These are phyloP conservation scores for Montipora foliosa DNA, from an alignment of 64 coral and sea anemone species.

Conservation along the genomic window DNA sequence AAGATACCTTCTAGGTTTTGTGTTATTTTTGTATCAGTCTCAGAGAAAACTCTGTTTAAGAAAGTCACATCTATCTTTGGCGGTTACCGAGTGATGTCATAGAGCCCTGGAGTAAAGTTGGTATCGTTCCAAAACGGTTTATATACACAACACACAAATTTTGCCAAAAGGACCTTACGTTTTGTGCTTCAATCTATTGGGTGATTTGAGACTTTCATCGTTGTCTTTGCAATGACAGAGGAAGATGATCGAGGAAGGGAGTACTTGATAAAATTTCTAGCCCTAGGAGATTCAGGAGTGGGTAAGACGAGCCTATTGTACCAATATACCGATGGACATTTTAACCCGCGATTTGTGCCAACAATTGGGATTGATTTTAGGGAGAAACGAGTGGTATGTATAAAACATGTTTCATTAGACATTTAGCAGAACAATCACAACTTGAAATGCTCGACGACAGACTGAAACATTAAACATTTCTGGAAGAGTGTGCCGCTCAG, in stretches of 20 bases:
- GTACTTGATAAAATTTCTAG: constrained; percentile 90
- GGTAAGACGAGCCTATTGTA: constrained; percentile 93
- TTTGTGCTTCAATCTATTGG: neutral
- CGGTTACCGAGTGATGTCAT: constrained; percentile 26
- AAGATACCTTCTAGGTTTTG: no score
- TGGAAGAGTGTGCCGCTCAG: no score
- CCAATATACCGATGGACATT: constrained; percentile 82
- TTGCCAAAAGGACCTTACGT: neutral
- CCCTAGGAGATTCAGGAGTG: constrained; percentile 90
- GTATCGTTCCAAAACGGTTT: neutral
- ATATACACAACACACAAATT: neutral
- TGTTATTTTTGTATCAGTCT: no score
- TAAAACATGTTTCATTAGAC: neutral
- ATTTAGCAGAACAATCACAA: neutral
- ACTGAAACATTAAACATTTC: no score
- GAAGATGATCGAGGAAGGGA: constrained; percentile 67
- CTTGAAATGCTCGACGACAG: neutral
- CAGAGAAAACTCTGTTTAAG: neutral
- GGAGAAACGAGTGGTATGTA: constrained; percentile 90
- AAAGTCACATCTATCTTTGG: constrained; percentile 49
- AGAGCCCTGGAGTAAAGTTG: neutral
- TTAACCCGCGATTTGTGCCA: constrained; percentile 91
- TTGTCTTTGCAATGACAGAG: constrained; percentile 6
- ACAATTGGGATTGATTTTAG: constrained; percentile 96
- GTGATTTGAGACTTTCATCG: neutral